phyloP scores from a whole-genome alignment of 2,888 invertebrate genomes.

The Geotrupes spiniger region DNA sequence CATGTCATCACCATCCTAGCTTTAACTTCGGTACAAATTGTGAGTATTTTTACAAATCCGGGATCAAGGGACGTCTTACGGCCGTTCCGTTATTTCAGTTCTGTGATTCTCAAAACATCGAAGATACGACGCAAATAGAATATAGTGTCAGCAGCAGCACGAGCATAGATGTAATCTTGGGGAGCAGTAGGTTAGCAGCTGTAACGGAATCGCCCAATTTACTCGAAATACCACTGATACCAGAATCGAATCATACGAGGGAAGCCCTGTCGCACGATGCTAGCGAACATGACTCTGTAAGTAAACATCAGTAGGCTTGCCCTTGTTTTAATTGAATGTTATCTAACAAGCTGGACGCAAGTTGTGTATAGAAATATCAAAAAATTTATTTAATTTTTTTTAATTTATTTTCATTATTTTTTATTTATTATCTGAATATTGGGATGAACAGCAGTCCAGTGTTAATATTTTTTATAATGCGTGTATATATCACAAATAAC shows the following conservation, averaged over 20 bases:
- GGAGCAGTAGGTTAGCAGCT: slow-evolving; percentile 23
- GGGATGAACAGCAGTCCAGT: no score
- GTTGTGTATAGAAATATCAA: no score
- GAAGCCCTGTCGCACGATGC: slow-evolving; percentile 72
- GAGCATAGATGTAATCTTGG: slow-evolving; percentile 33
- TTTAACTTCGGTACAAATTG: slow-evolving; percentile 12
- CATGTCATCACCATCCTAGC: neutral
- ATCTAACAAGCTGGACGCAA: no score
- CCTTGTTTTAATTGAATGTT: no score
- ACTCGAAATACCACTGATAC: slow-evolving; percentile 29
- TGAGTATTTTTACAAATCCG: slow-evolving; percentile 9
- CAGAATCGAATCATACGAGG: slow-evolving; percentile 52
- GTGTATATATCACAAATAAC: no score
- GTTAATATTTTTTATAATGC: no score
- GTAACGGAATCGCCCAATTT: slow-evolving; percentile 27
- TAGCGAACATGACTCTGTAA: slow-evolving; percentile 75
- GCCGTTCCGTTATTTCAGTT: slow-evolving; percentile 23
- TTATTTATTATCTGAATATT: no score
- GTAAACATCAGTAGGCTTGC: no score
- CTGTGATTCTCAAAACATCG: slow-evolving; percentile 29
- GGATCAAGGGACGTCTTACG: neutral
- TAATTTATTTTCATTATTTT: no score
- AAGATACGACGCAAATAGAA: slow-evolving; percentile 44
- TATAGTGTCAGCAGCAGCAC: slow-evolving; percentile 48
- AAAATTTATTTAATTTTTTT: no score